Conservation (phyloP, 2,113 vertebrate genomes). For the Centropus bengalensis region DNA sequence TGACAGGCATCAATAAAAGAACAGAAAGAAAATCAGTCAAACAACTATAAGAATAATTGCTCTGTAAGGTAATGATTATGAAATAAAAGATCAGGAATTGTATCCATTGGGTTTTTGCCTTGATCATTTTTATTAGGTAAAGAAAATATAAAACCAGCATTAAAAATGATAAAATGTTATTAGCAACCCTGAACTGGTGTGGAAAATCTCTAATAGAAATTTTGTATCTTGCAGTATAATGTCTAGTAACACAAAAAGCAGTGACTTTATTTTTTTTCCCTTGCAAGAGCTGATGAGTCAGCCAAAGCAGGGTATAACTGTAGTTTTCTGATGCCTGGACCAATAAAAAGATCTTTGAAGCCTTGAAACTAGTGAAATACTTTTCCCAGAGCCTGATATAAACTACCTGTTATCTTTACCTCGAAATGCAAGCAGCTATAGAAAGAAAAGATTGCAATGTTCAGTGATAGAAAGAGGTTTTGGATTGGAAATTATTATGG, state of each 20-base stretch:
- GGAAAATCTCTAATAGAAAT: not conserved
- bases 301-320: not conserved
- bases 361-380: not conserved
- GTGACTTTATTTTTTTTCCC: not conserved
- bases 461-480: not conserved
- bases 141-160: not conserved
- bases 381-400: not conserved
- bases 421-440: not conserved
- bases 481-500: not conserved
- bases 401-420: slow-evolving; percentile 6
- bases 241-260: not conserved
- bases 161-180: not conserved
- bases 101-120: not conserved
- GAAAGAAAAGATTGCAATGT: not conserved
- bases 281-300: not conserved
- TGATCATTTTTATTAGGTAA: not conserved
- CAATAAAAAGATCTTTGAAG: not conserved
- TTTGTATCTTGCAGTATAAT: not conserved
- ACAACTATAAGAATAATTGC: not conserved
- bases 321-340: not conserved
- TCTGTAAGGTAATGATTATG: not conserved
- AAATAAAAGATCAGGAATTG: not conserved
- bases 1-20: not conserved
- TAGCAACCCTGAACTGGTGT: not conserved
- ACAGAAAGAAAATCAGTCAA: not conserved